Evolutionary conservation across 2,797 vertebrate species (phyloP).

Genomic region (Smutsia temminckii): DNA sequence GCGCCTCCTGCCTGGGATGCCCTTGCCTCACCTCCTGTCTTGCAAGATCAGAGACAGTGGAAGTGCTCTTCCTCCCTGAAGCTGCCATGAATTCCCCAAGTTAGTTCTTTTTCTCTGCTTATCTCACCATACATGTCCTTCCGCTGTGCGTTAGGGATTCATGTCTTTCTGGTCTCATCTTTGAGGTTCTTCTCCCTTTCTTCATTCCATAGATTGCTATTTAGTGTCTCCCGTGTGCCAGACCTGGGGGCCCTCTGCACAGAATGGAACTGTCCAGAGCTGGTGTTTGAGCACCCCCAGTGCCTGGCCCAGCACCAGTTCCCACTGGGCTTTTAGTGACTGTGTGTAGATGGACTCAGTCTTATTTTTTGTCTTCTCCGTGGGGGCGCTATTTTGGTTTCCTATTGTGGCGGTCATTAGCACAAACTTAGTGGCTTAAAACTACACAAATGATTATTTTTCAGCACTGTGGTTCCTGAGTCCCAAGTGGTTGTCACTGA

Average conservation of each 20-base stretch:
- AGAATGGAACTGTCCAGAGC: background rate
- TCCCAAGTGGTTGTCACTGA: background rate
- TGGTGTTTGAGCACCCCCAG: background rate
- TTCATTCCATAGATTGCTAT: background rate
- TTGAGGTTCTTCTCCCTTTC: no score
- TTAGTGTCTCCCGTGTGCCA: background rate
- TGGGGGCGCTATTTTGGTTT: background rate
- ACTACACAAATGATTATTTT: background rate
- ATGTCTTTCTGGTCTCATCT: background rate
- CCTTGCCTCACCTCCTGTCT: no score
- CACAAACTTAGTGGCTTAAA: background rate
- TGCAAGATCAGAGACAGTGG: no score
- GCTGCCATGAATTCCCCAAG: no score
- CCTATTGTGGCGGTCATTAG: background rate
- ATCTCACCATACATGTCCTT: accelerated
- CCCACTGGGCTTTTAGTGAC: background rate
- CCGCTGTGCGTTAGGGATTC: background rate
- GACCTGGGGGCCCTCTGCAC: background rate
- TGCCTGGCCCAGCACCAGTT: accelerated
- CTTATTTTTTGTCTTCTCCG: background rate
- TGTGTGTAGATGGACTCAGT: background rate
- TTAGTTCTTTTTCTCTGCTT: background rate
- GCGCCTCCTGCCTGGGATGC: background rate
- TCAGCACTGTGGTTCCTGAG: background rate
- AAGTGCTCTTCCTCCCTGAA: background rate